These are phyloP conservation scores for Fukomys damarensis DNA, from an alignment of 2,113 vertebrate species.

Conservation along the genomic window DNA sequence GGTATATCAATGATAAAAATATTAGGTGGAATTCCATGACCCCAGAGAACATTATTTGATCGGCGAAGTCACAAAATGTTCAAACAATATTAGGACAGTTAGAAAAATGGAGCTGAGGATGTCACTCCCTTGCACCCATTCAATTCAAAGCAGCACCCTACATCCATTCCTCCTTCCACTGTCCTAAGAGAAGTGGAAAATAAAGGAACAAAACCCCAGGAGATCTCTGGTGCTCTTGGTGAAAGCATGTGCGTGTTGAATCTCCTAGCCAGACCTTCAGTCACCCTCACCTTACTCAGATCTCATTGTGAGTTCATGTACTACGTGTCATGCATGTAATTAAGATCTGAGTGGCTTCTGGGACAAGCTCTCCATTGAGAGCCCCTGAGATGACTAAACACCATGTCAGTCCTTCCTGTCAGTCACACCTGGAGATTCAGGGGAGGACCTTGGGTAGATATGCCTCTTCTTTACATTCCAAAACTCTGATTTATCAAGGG, in stretches of 20 bases:
- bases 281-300: background rate
- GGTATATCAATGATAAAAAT: background rate
- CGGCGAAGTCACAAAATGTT: background rate
- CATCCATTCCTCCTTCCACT: background rate
- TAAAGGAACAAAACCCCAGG: background rate
- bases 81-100: background rate
- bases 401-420: background rate
- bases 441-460: background rate
- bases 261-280: background rate
- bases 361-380: background rate
- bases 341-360: background rate
- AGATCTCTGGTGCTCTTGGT: background rate
- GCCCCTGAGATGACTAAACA: background rate
- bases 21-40: background rate
- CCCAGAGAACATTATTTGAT: background rate
- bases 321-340: background rate
- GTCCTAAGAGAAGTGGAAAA: background rate
- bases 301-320: background rate
- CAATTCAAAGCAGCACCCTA: background rate
- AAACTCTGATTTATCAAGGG: background rate
- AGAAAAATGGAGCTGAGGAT: background rate
- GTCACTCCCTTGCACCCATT: background rate
- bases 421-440: background rate
- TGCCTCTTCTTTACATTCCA: too few relatives aligned
- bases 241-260: background rate